Evolutionary conservation across 2,797 vertebrate species (phyloP), one percentile per base, ranked within the genome.

Genomic region (Sebastiscus albofasciatus): DNA sequence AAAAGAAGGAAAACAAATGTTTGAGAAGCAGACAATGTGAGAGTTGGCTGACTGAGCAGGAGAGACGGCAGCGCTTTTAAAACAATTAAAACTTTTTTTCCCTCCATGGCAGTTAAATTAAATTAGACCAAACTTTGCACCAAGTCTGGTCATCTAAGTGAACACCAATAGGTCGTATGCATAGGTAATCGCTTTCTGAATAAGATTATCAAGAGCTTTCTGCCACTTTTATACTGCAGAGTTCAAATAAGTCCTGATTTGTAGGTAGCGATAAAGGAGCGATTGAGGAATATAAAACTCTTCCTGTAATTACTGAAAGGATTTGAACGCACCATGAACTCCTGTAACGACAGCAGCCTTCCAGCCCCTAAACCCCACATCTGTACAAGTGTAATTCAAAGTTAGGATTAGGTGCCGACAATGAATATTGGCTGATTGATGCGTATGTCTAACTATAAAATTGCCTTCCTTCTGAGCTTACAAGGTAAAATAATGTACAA

Each of bases 71-170:
- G 6, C 1, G 16, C 69, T 60, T 60, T 74, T 77, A 7, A 33
- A 69, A 67, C 60, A 67, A 78, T 79, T 67, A 31, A 52, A 29
- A 18, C n/a, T 13, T 65, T 65, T 68, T 13, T 67, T 67, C 2
- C 33, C 12, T 59, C 5, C 12, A n/a, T 26, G 22, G n/a, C 60
- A 9, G 33, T 20, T 49, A 49, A 3, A 49, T 20, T 33, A 0
- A 52, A 52, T 52, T 52, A 36, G 24, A 49, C 18, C 11, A 67
- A 68, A 36, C 31, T 24, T 36, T 56, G 6, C 39, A 49, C 26
- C 20, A 0, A 1, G 31, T 55, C 22, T 2, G 60, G 14, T 58
- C 26, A 31, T 58, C 18, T 11, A 11, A 13, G 4, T 36, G 20
- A 67, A 24, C 49, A 1, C 8, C 13, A 31, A 61, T 61, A 11